phyloP scores from a whole-genome alignment of 2,113 vertebrate species.

The Ceyx cyanopectus region DNA sequence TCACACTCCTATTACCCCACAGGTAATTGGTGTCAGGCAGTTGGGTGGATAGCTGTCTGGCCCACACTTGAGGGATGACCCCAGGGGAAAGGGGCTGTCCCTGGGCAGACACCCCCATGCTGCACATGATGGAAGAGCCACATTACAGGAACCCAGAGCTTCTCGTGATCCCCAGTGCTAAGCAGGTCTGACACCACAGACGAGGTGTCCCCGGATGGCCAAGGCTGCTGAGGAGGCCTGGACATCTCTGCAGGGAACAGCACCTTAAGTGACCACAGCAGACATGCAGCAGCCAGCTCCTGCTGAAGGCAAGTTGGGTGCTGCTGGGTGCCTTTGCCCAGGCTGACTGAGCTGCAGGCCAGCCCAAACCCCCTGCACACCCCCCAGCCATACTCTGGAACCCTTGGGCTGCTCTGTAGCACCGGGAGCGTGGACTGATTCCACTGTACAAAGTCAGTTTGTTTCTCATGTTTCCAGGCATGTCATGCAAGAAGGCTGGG shows the following conservation, averaged over 20 bases:
- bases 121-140: neutral
- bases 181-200: accelerated
- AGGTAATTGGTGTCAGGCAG: neutral
- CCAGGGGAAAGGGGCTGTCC: neutral
- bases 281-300: accelerated
- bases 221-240: accelerated
- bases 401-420: neutral
- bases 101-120: neutral
- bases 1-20: neutral
- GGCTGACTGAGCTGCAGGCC: neutral
- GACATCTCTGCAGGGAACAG: neutral
- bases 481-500: neutral
- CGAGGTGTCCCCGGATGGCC: neutral
- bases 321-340: too few relatives aligned
- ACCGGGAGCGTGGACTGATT: neutral
- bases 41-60: neutral
- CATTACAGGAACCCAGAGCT: neutral
- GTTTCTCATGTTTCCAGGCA: neutral
- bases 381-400: neutral
- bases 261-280: neutral
- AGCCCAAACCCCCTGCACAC: neutral
- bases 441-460: neutral
- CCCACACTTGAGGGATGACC: neutral
- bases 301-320: neutral
- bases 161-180: neutral